phyloP scores from a whole-genome alignment of 1,140 invertebrate species.

The Drosophila athabasca region DNA sequence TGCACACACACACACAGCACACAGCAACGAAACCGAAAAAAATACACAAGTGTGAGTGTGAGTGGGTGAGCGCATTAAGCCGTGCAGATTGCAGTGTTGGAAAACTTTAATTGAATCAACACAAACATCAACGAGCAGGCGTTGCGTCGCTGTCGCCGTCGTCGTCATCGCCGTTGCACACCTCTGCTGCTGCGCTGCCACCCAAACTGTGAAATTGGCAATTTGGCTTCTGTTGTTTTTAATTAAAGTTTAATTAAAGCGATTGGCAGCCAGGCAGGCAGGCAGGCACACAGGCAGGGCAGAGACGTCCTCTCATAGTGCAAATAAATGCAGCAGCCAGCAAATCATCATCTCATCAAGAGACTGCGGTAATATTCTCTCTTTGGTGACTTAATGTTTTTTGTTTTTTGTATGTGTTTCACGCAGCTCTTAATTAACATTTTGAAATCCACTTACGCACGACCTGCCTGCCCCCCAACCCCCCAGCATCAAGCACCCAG shows the following conservation, averaged over 20 bases:
- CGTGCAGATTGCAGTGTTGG: conserved; percentile 52
- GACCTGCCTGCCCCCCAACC: background rate
- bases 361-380: conserved; percentile 16
- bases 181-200: conserved; percentile 6
- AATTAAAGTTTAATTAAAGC: conserved; percentile 79
- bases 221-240: conserved; percentile 74
- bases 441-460: conserved; percentile 51
- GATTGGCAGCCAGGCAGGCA: conserved; percentile 39
- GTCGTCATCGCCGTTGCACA: background rate
- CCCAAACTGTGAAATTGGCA: conserved; percentile 64
- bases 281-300: background rate
- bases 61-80: conserved; percentile 30
- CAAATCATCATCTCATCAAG: background rate
- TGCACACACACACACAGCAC: background rate
- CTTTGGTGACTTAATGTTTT: conserved; percentile 41
- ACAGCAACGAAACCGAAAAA: too few relatives aligned
- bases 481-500: background rate
- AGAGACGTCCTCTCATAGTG: background rate
- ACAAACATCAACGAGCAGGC: conserved; percentile 57
- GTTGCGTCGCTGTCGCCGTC: background rate
- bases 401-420: background rate
- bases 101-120: conserved; percentile 78
- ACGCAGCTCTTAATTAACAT: conserved; percentile 41
- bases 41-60: background rate
- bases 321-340: conserved; percentile 35